Percentiles rank a stretch among this genome's conserved stretches.
Conservation (phyloP, 2,797 vertebrate species). For the Petrocephalus sullivani region DNA sequence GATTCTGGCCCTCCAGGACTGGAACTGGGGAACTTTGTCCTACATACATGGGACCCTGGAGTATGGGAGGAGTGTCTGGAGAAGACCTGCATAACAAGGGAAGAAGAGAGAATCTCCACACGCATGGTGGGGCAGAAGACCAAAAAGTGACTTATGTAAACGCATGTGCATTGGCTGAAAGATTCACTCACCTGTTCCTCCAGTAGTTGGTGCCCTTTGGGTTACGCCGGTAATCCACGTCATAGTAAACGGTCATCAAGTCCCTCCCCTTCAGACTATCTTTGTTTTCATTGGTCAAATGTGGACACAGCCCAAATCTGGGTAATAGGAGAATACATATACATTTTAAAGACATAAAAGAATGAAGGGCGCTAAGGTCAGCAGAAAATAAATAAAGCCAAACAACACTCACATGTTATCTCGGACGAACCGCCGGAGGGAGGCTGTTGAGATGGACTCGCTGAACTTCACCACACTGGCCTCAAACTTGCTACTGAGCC, state of each 20-base stretch:
- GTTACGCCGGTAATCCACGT: constrained; percentile 63
- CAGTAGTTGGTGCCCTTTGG: constrained; percentile 63
- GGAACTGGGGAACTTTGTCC: background rate
- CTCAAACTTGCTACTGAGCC: constrained; percentile 60
- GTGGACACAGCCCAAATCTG: constrained; percentile 64
- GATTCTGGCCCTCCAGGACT: background rate
- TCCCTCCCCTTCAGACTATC: constrained; percentile 59
- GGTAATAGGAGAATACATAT: background rate
- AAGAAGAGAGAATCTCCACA: background rate
- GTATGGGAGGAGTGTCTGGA: background rate
- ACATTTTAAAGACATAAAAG: background rate
- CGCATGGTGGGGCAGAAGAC: background rate
- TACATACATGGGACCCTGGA: background rate
- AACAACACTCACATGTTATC: constrained; percentile 56
- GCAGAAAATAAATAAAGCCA: background rate
- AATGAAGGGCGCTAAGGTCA: background rate
- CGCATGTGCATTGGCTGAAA: background rate
- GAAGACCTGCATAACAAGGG: background rate
- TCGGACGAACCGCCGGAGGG: constrained; percentile 64
- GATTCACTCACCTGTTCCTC: constrained; percentile 61
- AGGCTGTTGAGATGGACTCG: constrained; percentile 48
- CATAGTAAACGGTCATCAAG: constrained; percentile 60
- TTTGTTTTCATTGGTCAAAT: constrained; percentile 60
- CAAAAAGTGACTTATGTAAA: background rate
- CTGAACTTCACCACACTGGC: constrained; percentile 48